Conservation (phyloP, 2,888 invertebrate species). For the Shargacucullia verbasci region DNA sequence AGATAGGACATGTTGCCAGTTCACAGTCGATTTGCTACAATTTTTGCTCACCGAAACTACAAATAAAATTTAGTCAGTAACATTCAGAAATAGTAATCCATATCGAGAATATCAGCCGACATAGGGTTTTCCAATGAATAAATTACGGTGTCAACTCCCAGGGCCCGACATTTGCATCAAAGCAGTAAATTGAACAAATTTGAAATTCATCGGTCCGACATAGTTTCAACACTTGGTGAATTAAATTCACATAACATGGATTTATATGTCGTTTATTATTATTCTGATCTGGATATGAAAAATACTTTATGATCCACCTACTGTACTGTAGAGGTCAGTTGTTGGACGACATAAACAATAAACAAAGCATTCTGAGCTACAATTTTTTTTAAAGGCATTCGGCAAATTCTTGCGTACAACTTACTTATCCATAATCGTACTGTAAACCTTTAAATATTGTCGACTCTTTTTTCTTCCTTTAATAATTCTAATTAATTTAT, state of each 20-base stretch:
- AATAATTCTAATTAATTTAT: too few species aligned
- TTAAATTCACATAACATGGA: constrained; percentile 51
- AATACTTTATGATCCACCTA: too few species aligned
- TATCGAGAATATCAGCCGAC: constrained; percentile 48
- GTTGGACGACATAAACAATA: too few species aligned
- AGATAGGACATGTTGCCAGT: too few species aligned
- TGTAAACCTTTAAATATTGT: too few species aligned
- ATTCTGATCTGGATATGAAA: constrained; percentile 48
- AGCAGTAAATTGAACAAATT: constrained; percentile 76
- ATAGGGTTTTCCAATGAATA: constrained; percentile 78
- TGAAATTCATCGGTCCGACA: constrained; percentile 74
- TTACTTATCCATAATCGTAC: too few species aligned
- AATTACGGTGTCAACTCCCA: constrained; percentile 63
- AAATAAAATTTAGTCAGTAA: constrained; percentile 36
- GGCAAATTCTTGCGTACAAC: too few species aligned
- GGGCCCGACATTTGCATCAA: constrained; percentile 68
- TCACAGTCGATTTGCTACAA: too few species aligned
- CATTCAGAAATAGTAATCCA: constrained; percentile 31
- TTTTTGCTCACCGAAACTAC: too few species aligned
- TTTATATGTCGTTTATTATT: constrained; percentile 47
- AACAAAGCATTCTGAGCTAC: constrained; percentile 18
- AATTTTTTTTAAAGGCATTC: background rate
- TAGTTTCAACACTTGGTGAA: constrained; percentile 58
- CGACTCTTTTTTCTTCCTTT: too few species aligned
- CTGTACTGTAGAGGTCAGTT: too few species aligned